Conservation (phyloP, 2,888 invertebrate species). For the Patella depressa region DNA sequence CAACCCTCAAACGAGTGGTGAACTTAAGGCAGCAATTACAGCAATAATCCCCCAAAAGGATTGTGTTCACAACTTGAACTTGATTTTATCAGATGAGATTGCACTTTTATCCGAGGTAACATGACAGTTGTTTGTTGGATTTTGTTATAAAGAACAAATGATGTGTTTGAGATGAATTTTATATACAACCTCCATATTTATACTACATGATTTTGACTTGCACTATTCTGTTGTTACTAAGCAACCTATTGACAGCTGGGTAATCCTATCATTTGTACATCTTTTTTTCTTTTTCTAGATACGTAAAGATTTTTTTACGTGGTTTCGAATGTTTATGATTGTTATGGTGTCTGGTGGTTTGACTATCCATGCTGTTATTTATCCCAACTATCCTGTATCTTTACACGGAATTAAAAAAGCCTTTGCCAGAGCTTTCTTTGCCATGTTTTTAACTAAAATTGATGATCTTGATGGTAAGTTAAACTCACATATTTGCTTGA, state of each 20-base stretch:
- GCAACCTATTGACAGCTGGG: no score
- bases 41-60: no score
- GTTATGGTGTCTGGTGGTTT: slow-evolving; percentile 70
- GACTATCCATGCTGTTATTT: slow-evolving; percentile 72
- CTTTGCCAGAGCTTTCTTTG: slow-evolving; percentile 71
- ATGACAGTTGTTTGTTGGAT: no score
- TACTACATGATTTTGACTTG: not conserved
- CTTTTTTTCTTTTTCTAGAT: slow-evolving; percentile 51
- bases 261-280: not conserved
- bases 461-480: slow-evolving; percentile 62
- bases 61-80: no score
- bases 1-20: no score
- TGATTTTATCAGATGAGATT: no score
- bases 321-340: slow-evolving; percentile 68
- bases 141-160: no score
- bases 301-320: slow-evolving; percentile 67
- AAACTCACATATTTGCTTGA: not conserved
- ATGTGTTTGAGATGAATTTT: not conserved
- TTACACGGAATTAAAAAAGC: slow-evolving; percentile 62
- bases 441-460: slow-evolving; percentile 71
- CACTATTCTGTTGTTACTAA: not conserved
- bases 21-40: no score
- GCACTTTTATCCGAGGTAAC: no score
- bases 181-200: not conserved
- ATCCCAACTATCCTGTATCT: slow-evolving; percentile 71